phyloP scores from a whole-genome alignment of 2,888 invertebrate genomes.

The Temnothorax rugatulus region DNA sequence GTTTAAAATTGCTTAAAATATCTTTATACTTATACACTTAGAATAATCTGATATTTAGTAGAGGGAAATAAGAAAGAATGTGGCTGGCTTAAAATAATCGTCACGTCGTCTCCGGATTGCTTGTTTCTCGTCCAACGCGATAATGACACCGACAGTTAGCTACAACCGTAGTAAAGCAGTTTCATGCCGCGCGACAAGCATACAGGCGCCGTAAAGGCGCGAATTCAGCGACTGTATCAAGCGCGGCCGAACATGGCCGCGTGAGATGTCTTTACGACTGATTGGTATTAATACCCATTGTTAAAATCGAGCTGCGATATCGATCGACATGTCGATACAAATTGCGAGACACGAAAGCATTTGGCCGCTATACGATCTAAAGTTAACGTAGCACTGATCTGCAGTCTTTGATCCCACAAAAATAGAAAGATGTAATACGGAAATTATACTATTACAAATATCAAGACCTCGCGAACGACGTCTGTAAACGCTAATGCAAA shows the following conservation, averaged over 20 bases:
- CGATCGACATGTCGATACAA: constrained; percentile 63
- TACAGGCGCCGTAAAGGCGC: constrained; percentile 65
- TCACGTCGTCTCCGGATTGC: background rate
- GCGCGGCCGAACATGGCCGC: constrained; percentile 62
- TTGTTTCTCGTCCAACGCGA: constrained; percentile 20
- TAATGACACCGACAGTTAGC: constrained; percentile 58
- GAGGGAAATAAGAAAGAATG: background rate
- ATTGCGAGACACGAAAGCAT: constrained; percentile 48
- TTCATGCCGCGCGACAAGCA: constrained; percentile 40
- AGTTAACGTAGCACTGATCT: constrained; percentile 53
- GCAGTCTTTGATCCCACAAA: background rate
- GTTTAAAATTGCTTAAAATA: background rate
- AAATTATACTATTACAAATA: background rate
- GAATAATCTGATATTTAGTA: background rate
- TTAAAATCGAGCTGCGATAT: constrained; percentile 66
- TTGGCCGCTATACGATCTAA: constrained; percentile 35
- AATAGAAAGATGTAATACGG: background rate
- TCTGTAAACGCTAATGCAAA: background rate
- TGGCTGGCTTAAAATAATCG: background rate
- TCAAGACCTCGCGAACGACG: background rate
- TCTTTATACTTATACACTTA: background rate
- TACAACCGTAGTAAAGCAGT: constrained; percentile 63
- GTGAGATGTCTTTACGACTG: constrained; percentile 67
- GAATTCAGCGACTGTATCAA: constrained; percentile 74
- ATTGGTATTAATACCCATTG: constrained; percentile 71